A percentile compares a stretch with the other conserved stretches of the same genome.
Evolutionary conservation across 2,113 vertebrate genomes (phyloP).

Genomic region (Ciconia boyciana): DNA sequence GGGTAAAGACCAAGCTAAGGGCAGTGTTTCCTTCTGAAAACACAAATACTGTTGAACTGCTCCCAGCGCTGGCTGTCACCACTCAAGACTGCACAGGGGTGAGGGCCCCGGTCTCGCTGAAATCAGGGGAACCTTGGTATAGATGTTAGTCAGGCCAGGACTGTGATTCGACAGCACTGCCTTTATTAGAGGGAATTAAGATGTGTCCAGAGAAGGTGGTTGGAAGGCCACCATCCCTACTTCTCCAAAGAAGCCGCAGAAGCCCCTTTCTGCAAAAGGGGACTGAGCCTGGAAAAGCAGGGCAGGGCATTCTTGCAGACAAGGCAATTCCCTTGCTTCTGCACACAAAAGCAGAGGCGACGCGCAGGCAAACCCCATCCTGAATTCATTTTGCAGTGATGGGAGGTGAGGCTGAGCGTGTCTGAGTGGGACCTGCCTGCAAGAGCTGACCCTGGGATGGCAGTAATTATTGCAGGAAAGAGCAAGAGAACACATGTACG

Average conservation of each 20-base stretch:
- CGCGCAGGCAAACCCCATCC: not conserved
- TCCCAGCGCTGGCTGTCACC: not conserved
- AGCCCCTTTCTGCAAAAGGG: not conserved
- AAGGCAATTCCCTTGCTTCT: not conserved
- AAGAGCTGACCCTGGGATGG: slow-evolving; percentile 16
- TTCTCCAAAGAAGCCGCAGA: not conserved
- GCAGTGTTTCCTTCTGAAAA: not conserved
- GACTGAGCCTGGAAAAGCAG: not conserved
- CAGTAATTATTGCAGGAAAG: slow-evolving; percentile 23
- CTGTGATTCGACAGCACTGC: not conserved
- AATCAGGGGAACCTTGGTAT: not conserved
- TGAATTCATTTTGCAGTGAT: not conserved
- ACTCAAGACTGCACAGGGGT: not conserved
- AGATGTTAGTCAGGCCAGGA: not conserved
- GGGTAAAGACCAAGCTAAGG: not conserved
- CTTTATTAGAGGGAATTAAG: not conserved
- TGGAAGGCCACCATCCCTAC: not conserved
- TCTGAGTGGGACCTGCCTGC: not conserved
- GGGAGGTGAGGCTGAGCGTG: not conserved
- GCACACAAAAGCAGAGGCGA: not conserved
- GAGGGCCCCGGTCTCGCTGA: not conserved
- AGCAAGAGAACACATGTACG: not conserved
- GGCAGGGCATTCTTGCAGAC: not conserved
- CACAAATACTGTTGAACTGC: not conserved
- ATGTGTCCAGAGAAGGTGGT: not conserved